Conservation (phyloP, 2,888 invertebrate genomes). For the Ichneumoninae sp. region DNA sequence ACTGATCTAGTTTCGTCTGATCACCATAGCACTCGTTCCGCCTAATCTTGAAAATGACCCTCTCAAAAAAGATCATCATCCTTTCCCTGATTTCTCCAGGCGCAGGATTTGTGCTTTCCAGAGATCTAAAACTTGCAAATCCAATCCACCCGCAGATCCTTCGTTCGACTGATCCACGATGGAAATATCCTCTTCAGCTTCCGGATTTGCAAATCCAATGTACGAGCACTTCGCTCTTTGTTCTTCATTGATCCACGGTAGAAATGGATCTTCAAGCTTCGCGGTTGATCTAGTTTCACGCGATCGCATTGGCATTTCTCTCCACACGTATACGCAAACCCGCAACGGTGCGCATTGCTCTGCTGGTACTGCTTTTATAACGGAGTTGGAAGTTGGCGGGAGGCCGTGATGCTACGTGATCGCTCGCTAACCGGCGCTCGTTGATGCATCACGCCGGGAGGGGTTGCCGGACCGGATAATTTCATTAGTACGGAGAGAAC, state of each 20-base stretch:
- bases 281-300: neutral
- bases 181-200: neutral
- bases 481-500: constrained; percentile 78
- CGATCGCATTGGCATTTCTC: neutral
- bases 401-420: constrained; percentile 70
- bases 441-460: constrained; percentile 69
- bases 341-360: constrained; percentile 20
- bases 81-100: too few relatives aligned
- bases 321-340: neutral
- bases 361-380: constrained; percentile 18
- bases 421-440: constrained; percentile 78
- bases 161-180: neutral
- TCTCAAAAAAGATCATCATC: too few relatives aligned
- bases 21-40: neutral
- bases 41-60: too few relatives aligned
- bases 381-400: constrained; percentile 37
- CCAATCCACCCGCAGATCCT: too few relatives aligned
- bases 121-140: neutral
- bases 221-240: neutral
- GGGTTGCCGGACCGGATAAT: constrained; percentile 82
- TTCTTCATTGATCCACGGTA: neutral
- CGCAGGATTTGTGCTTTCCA: too few relatives aligned
- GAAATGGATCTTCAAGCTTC: neutral
- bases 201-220: neutral
- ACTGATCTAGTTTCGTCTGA: neutral